Evolutionary conservation across 2,888 invertebrate species (phyloP), one percentile per base, ranked within the genome.

Genomic region (Zonitis immaculata): DNA sequence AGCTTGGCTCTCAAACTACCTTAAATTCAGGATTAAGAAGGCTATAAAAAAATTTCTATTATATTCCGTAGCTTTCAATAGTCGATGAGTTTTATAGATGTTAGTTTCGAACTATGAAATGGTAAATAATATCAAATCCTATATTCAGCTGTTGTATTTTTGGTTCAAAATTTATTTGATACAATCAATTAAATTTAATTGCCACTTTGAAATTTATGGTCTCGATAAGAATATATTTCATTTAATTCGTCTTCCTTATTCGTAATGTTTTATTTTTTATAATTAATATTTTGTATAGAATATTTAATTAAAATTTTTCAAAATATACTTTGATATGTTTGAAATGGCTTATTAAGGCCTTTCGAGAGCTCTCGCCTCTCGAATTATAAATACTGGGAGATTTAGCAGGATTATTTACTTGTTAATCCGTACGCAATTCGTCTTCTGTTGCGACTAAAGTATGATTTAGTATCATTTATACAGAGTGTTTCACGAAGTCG

Each of bases 91-190:
- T 39, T 39, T 39, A 39, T 18, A 18, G 35, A 39, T 39, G 39
- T 39, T 11, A 39, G 6, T 39, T 39, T 11, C 6, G 3, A 20
- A n/a, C 18, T 20, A 9, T 20, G n/a, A 18, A 39, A 39, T 6
- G n/a, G 39, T 53, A 44, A 53, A 44, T 27, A 53, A 44, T 53
- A 28, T 42, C 42, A 53, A 25, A 52, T 52, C 44, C 43, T 18
- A 47, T n/a, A n/a, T 49, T 35, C 52, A 49, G 39, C 44, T 53
- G 45, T 25, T 39, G 44, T 46, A 53, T 54, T 50, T 54, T 30
- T 43, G 47, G 49, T 42, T 54, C 14, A 28, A 54, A 49, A 32
- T 44, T 20, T 27, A 27, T 53, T 44, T 53, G 52, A 53, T 53
- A 49, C 49, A 27, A 53, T 22, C 52, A 42, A 28, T 49, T 42